A percentile compares a stretch with the other conserved stretches of the same genome.
Evolutionary conservation across 2,797 vertebrate species (phyloP).

Genomic region (Heliangelus exortis): DNA sequence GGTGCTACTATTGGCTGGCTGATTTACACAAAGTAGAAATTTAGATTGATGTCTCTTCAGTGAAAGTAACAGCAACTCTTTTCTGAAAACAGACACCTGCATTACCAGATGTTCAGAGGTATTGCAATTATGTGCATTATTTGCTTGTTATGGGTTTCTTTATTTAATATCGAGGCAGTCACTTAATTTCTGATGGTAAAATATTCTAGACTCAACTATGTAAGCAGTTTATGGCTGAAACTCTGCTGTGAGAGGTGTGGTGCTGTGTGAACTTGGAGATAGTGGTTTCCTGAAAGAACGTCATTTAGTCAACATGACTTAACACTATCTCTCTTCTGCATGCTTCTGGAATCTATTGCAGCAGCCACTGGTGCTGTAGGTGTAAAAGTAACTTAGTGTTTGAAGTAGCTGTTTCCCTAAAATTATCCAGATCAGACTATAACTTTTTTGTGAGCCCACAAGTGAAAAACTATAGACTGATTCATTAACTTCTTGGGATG

Average conservation of each 20-base stretch:
- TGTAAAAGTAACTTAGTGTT: neutral
- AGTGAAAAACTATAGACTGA: neutral
- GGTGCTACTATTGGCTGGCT: neutral
- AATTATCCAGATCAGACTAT: neutral
- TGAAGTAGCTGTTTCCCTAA: neutral
- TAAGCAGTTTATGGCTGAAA: neutral
- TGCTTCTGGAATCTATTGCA: neutral
- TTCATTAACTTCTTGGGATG: neutral
- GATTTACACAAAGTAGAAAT: neutral
- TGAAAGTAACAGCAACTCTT: neutral
- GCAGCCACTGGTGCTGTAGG: neutral
- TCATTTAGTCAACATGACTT: rapidly evolving
- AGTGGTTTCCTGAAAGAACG: neutral
- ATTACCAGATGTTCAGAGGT: neutral
- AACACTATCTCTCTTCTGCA: neutral
- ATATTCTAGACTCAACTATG: neutral
- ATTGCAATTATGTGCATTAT: neutral
- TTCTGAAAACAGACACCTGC: neutral
- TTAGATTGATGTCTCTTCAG: neutral
- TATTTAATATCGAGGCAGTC: neutral
- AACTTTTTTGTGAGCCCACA: neutral
- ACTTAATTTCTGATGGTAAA: neutral
- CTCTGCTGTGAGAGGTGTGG: neutral
- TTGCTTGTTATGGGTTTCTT: neutral
- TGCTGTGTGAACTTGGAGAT: neutral